Evolutionary conservation across 1,140 invertebrate species (phyloP).

Genomic region (Pogonognathellus flavescens): DNA sequence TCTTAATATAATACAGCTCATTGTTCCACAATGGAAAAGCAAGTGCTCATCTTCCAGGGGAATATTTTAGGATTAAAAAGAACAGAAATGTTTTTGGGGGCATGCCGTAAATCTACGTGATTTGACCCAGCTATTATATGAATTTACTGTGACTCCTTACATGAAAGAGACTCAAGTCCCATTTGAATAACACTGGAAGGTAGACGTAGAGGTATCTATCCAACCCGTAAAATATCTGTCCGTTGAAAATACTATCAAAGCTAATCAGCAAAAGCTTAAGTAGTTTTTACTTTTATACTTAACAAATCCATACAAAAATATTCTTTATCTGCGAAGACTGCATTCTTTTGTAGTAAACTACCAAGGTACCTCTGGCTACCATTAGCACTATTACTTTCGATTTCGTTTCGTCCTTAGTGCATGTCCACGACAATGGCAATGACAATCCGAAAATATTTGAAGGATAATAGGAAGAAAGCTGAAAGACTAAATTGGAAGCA

Average conservation of each 20-base stretch:
- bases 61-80: conserved; percentile 24
- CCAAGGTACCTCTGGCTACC: conserved; percentile 10
- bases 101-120: conserved; percentile 29
- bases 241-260: neutral
- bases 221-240: too few relatives aligned
- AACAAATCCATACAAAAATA: too few relatives aligned
- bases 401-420: neutral
- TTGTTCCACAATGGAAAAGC: conserved; percentile 30
- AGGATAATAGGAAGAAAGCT: conserved; percentile 1
- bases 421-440: neutral
- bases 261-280: conserved; percentile 3
- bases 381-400: neutral
- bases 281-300: neutral
- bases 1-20: neutral
- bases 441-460: neutral
- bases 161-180: too few relatives aligned
- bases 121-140: neutral
- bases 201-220: too few relatives aligned
- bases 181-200: too few relatives aligned
- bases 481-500: neutral
- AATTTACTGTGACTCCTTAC: neutral
- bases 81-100: conserved; percentile 23
- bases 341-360: conserved; percentile 1
- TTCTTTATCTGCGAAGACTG: neutral
- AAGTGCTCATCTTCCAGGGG: conserved; percentile 28